A percentile compares a stretch with the other conserved stretches of the same genome.
phyloP scores from a whole-genome alignment of 1,140 invertebrate species.

The Trichogramma pretiosum region DNA sequence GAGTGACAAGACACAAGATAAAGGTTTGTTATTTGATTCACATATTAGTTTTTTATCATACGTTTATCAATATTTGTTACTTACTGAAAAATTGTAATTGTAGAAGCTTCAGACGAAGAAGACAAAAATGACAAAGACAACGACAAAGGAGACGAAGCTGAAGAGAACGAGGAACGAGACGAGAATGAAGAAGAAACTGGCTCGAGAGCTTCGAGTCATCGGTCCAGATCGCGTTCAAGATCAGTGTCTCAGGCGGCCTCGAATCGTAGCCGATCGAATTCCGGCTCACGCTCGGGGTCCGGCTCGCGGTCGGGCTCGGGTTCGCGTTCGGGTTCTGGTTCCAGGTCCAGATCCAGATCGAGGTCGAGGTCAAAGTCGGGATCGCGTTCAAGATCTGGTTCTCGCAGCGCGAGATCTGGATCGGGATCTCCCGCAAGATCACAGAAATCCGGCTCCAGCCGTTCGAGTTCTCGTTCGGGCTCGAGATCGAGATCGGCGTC shows the following conservation, averaged over 20 bases:
- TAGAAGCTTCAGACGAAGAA: slow-evolving; percentile 17
- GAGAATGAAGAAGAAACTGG: slow-evolving; percentile 25
- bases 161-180: slow-evolving; percentile 17
- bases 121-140: slow-evolving; percentile 22
- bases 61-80: background rate
- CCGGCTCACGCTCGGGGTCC: slow-evolving; percentile 34
- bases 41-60: background rate
- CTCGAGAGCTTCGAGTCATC: slow-evolving; percentile 28
- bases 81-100: slow-evolving; percentile 1
- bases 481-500: slow-evolving; percentile 26
- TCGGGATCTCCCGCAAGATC: slow-evolving; percentile 30
- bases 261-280: slow-evolving; percentile 24
- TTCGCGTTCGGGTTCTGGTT: slow-evolving; percentile 30
- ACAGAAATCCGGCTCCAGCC: too few relatives aligned
- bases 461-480: slow-evolving; percentile 25
- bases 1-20: slow-evolving; percentile 32
- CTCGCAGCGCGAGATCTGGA: slow-evolving; percentile 27
- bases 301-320: slow-evolving; percentile 30
- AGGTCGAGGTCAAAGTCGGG: slow-evolving; percentile 22
- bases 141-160: slow-evolving; percentile 26
- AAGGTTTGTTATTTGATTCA: slow-evolving; percentile 21
- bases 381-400: slow-evolving; percentile 29
- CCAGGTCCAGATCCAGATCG: slow-evolving; percentile 29
- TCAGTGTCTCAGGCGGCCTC: slow-evolving; percentile 26
- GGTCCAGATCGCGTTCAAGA: slow-evolving; percentile 27